A percentile compares a stretch with the other conserved stretches of the same genome.
Evolutionary conservation across 2,888 invertebrate genomes (phyloP).

Genomic region (Hymenopus coronatus): DNA sequence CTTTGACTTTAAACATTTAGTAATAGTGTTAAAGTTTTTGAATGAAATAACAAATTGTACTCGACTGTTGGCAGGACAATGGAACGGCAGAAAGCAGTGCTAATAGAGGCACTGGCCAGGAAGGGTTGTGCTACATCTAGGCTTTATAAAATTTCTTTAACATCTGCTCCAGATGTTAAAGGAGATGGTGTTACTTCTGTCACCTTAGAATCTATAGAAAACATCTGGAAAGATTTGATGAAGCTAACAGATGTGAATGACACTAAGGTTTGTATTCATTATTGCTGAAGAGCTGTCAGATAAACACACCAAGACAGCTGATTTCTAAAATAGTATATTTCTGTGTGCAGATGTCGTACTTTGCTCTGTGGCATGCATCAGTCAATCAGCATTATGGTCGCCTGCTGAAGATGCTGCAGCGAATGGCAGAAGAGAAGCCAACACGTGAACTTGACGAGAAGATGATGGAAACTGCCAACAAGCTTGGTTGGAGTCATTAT

Average conservation of each 20-base stretch:
- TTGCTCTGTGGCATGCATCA: constrained; percentile 80
- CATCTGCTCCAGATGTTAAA: constrained; percentile 41
- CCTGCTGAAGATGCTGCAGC: constrained; percentile 70
- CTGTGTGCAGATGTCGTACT: constrained; percentile 61
- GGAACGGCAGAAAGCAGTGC: constrained; percentile 77
- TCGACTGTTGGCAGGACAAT: constrained; percentile 58
- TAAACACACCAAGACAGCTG: not conserved
- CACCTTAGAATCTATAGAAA: constrained; percentile 47
- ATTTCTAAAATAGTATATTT: not conserved
- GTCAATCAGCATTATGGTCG: constrained; percentile 77
- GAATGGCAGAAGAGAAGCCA: constrained; percentile 79
- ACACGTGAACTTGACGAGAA: constrained; percentile 69
- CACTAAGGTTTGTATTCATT: constrained; percentile 58
- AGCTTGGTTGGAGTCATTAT: constrained; percentile 71
- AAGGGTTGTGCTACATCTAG: constrained; percentile 72
- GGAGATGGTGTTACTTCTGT: not conserved
- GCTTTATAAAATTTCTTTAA: constrained; percentile 49
- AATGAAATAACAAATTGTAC: not conserved
- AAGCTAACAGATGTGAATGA: constrained; percentile 80
- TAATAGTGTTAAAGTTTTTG: no score
- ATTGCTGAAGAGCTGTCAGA: not conserved
- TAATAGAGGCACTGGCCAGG: constrained; percentile 77
- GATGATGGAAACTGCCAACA: constrained; percentile 59
- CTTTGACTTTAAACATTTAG: no score
- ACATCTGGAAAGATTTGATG: constrained; percentile 65